Base-by-base conservation (phyloP, 2,797 vertebrate species). In the Euthynnus affinis region DNA sequence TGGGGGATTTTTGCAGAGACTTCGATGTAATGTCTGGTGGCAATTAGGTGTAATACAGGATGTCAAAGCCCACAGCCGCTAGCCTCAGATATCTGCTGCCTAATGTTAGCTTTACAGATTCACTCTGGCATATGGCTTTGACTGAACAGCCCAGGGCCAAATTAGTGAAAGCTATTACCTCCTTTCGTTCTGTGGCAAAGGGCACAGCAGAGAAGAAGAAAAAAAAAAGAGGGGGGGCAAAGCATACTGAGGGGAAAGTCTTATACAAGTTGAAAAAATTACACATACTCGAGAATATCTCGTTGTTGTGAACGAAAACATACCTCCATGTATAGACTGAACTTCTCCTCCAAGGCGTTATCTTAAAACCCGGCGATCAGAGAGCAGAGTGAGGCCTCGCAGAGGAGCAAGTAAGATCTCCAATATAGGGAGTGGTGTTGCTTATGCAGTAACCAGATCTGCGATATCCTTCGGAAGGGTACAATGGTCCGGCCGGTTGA, bases 71-170 rank as follows among this genome's bases (percentile, higher is more conserved):
- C 58, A 9, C 85, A 86, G 88, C 87, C 83, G 70, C 89, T 81
- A 87, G 91, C 90, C 86, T 90, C 85, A 93, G 88, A 94, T 93
- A 95, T 93, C 92, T 89, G 82, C 87, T 91, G 88, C 89, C 89
- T 94, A 89, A 89, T 94, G 93, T 95, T 95, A 93, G 91, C 88
- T 94, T 94, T 93, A 86, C 84, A 94, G 91, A 94, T 94, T 92
- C 90, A 91, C 86, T 91, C 71, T 95, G 94, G 91, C 94, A 93
- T 85, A 84, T 90, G 86, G 90, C 87, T 93, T 92, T 86, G 88
- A 90, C 92, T 93, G 92, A 64, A 56, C 88, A 89, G 88, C 90
- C 88, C 85, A 65, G 80, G 89, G 85, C 88, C 83, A 92, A 93
- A 93, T 93, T 90, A 92, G 90, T 84, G 84, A 91, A 90, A 83